Evolutionary conservation across 2,888 invertebrate species (phyloP).

Genomic region (Nezara viridula): DNA sequence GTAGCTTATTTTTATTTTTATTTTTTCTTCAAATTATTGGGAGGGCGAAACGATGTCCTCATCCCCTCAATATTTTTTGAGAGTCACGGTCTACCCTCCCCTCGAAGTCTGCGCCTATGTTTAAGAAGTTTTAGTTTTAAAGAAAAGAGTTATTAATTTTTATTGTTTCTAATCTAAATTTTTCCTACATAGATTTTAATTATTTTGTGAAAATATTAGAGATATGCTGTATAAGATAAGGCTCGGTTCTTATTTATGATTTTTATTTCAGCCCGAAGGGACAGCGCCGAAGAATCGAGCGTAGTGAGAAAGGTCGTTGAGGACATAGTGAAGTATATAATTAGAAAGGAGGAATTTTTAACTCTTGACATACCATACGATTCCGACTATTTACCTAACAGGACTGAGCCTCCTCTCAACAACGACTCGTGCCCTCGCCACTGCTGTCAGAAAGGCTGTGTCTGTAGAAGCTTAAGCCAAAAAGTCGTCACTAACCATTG

Average conservation of each 20-base stretch:
- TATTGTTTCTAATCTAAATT: no score
- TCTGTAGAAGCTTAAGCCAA: background rate
- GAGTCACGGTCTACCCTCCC: no score
- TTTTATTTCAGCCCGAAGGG: background rate
- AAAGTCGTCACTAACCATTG: background rate
- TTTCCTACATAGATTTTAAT: background rate
- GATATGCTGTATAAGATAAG: background rate
- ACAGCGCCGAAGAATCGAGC: background rate
- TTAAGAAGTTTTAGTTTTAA: no score
- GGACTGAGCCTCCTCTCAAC: background rate
- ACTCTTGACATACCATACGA: background rate
- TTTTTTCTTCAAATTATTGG: no score
- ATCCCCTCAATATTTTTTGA: no score
- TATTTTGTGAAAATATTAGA: background rate
- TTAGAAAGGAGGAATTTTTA: background rate
- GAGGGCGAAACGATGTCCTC: no score
- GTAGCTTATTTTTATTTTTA: no score
- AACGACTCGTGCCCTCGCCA: background rate
- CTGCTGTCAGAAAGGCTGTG: conserved; percentile 22
- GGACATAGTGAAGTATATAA: background rate
- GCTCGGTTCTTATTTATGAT: background rate
- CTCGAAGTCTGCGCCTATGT: no score
- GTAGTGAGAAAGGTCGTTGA: background rate
- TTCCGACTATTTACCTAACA: background rate
- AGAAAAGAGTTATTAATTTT: no score